Base-by-base conservation (phyloP, 1,140 invertebrate species). In the Batillaria attramentaria region DNA sequence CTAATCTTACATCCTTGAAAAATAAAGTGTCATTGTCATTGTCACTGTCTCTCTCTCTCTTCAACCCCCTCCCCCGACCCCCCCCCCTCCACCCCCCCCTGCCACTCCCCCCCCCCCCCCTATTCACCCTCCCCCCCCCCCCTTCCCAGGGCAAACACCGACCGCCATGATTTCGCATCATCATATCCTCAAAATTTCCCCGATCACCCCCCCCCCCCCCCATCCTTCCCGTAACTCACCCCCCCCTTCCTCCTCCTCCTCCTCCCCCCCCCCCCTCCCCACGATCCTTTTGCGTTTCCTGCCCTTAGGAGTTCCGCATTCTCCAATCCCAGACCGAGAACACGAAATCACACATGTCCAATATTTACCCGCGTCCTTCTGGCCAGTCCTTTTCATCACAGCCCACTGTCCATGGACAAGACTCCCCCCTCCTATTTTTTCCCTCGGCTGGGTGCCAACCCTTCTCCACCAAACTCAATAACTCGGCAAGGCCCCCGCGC, bases 261-360 rank as follows among this genome's bases (percentile, higher is more conserved):
- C 3, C 0, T 3, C 43, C 4, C n/a, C 46, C 41, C 33, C 33
- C 2, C 28, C 24, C 70, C 33, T 16, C n/a, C 28, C 46, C 70
- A 5, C 39, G 20, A 4, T 8, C 18, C 24, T 3, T 46, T 41
- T 43, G 16, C 42, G 31, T 35, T n/a, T 8, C 69, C 43, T n/a
- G n/a, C n/a, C n/a, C n/a, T n/a, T n/a, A n/a, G n/a, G n/a, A n/a
- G n/a, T n/a, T n/a, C n/a, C n/a, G n/a, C n/a, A n/a, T n/a, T n/a
- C n/a, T n/a, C n/a, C n/a, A n/a, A n/a, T n/a, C n/a, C n/a, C n/a
- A n/a, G 18, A 35, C 70, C 75, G 50, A 37, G 57, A 31, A 28
- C 75, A 31, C 18, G 41, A 50, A 39, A 13, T 42, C 62, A 77
- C 66, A 65, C 65, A 77, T 68, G 66, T 43, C 62, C 66, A 60